Base-by-base conservation (phyloP, 2,113 vertebrate genomes). In the Mormyrus lacerda region DNA sequence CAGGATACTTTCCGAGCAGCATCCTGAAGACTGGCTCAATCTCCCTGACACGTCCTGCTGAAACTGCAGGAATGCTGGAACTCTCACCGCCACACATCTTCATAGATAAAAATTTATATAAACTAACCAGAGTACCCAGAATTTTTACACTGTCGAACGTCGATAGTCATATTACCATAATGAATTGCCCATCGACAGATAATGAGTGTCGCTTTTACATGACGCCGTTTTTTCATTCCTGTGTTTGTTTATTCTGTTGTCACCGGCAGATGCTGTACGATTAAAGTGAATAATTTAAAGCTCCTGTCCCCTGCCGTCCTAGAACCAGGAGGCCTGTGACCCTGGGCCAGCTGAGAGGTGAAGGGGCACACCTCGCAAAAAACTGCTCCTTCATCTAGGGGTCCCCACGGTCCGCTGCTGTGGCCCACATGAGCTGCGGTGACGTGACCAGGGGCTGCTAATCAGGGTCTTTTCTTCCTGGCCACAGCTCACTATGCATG, bases 21-120 rank as follows among this genome's bases (percentile, higher is more conserved):
- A 48, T 48, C 87, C 79, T 58, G 90, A 92, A 92, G 91, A 90
- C 91, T 88, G 61, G 44, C 58, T 48, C 83, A 51, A 92, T 92
- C 90, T 79, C 90, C 89, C 88, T 76, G 44, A 44, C 53, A 48
- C 48, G 44, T 87, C 89, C 88, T 88, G 88, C 90, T 89, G 91
- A 90, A 89, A 42, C 87, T 89, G 91, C 90, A 90, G 88, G 73
- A 87, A 50, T 15, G 8, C 51, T 3, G 19, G 17, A 17, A 31
- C 2, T 13, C 47, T 4, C 5, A 50, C 35, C 39, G 47, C 55
- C 6, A 24, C 51, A 39, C 39, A 55, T 24, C 11, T 89, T 15
- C 50, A 9, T 55, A 53, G 48, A 53, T 51, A 87, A 87, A 87
- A 87, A 87, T 35, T 35, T 45, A 45, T 24, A 85, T 27, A 19